Conservation (phyloP, 2,113 vertebrate species). For the Triplophysa dalaica region DNA sequence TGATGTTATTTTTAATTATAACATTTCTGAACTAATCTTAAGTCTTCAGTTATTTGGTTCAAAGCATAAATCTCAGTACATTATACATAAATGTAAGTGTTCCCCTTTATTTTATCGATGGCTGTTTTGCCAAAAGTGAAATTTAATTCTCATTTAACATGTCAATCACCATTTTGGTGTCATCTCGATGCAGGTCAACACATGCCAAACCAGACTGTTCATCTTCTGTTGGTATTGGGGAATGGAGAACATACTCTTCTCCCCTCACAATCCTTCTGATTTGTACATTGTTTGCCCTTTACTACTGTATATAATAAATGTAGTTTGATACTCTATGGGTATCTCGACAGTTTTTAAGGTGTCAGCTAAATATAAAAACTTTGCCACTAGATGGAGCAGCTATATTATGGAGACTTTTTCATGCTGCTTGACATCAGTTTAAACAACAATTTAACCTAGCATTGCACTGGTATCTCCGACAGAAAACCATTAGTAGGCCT, state of each 20-base stretch:
- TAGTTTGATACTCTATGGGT: slow-evolving; percentile 77
- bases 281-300: slow-evolving; percentile 85
- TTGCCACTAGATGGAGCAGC: slow-evolving; percentile 38
- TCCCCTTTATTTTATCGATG: not conserved
- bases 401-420: not conserved
- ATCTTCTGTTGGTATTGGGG: not conserved
- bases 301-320: slow-evolving; percentile 87
- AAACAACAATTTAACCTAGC: too few species aligned
- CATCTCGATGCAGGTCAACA: not conserved
- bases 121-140: not conserved
- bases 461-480: too few species aligned
- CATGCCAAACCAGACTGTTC: not conserved
- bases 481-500: too few species aligned
- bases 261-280: slow-evolving; percentile 67
- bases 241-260: slow-evolving; percentile 25
- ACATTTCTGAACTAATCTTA: not conserved
- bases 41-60: not conserved
- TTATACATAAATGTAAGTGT: slow-evolving; percentile 10
- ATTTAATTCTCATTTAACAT: not conserved
- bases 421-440: not conserved
- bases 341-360: not conserved
- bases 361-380: not conserved
- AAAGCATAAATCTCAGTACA: not conserved
- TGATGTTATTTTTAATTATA: not conserved
- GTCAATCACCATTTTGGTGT: not conserved